Base-by-base conservation (phyloP, 2,113 vertebrate species). In the Paradisaea rubra region DNA sequence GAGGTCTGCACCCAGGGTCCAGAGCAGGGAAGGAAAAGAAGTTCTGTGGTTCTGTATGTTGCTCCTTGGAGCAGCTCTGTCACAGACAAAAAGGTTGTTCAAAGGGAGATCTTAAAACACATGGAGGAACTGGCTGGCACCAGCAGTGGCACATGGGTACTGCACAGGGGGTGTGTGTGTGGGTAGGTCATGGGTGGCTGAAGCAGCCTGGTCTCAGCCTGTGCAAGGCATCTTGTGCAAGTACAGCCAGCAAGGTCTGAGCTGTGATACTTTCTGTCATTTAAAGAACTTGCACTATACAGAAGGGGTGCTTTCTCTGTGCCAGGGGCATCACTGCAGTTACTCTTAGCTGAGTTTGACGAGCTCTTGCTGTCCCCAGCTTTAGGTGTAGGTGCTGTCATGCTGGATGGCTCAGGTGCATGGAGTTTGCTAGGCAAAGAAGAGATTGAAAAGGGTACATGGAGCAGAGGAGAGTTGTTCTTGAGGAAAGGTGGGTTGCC, bases 81-180 rank as follows among this genome's bases (percentile, higher is more conserved):
- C 68, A 90, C 37, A 83, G 86, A 37, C 41, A 76, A 47, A 15
- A 45, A 44, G 24, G 15, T 12, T 30, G 17, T 78, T 94, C 72
- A 91, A 61, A 79, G 18, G 44, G 24, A 63, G 22, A 41, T 57
- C 20, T 72, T 79, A 42, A 77, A 84, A 77, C 17, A 41, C 4
- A 1, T 1, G 4, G 42, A 63, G 50, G 52, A 74, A 17, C 33
- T 47, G 59, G 13, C 71, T 86, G 50, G 15, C 8, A 6, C 63
- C 35, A 71, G 65, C 39, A 61, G 31, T 28, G n/a, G 24, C 14
- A 22, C 37, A 7, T 0, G 1, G 42, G 17, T 47, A 31, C 41
- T 49, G 20, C 4, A 0, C 3, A 18, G 45, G 10, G 10, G 0
- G 1, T 2, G 7, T 3, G 7, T 3, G 0, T 49, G 17, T 9